Conservation (phyloP, 1,140 invertebrate species). For the Papilio xuthus region DNA sequence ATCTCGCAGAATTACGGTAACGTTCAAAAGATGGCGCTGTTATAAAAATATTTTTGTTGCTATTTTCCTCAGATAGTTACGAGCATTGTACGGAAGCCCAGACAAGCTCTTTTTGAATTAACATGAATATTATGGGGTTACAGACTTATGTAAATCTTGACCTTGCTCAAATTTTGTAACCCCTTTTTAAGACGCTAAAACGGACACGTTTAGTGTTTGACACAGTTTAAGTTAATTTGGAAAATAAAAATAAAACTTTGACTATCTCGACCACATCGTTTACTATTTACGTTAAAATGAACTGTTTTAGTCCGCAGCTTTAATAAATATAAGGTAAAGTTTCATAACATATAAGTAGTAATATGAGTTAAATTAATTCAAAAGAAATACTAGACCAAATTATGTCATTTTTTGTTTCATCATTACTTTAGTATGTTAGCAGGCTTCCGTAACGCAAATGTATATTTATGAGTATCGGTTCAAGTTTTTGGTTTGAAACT, state of each 20-base stretch:
- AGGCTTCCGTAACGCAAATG: not conserved
- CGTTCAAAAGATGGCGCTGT: not conserved
- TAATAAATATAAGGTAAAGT: not conserved
- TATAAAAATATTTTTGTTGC: not conserved
- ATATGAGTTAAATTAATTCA: not conserved
- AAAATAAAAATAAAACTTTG: too few relatives aligned
- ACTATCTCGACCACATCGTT: too few relatives aligned
- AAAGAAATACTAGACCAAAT: not conserved
- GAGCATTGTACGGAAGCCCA: not conserved
- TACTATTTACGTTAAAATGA: too few relatives aligned
- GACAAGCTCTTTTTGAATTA: not conserved
- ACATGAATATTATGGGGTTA: too few relatives aligned
- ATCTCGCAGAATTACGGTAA: not conserved
- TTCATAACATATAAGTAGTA: not conserved
- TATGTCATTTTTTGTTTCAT: slow-evolving; percentile 20
- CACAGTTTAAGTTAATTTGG: too few relatives aligned
- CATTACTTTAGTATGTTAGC: not conserved
- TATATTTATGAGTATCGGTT: slow-evolving; percentile 28
- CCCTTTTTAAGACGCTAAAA: too few relatives aligned
- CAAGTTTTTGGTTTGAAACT: slow-evolving; percentile 17
- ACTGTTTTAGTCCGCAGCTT: too few relatives aligned
- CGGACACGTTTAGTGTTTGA: too few relatives aligned
- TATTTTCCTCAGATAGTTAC: not conserved
- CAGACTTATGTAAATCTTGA: not conserved
- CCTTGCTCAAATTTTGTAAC: too few relatives aligned